A percentile compares a stretch with the other conserved stretches of the same genome.
Conservation (phyloP, 2,888 invertebrate species). For the Lasioglossum villosulum region DNA sequence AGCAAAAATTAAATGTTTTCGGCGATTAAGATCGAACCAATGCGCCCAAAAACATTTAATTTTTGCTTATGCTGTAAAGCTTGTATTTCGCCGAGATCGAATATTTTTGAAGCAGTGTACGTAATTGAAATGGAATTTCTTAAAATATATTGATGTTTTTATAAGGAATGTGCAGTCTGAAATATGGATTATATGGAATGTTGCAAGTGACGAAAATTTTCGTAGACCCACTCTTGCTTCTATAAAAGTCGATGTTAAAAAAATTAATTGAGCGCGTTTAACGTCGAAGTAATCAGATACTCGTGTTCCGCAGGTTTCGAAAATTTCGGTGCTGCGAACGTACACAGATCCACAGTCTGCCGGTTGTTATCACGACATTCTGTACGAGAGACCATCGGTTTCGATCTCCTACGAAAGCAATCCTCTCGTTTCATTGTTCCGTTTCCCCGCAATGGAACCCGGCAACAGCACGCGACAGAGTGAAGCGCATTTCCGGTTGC, state of each 20-base stretch:
- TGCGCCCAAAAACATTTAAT: too few species aligned
- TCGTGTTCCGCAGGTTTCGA: not conserved
- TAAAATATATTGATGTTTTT: not conserved
- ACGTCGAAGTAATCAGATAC: not conserved
- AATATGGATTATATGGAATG: too few species aligned
- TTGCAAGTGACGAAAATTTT: not conserved
- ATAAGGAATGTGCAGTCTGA: not conserved
- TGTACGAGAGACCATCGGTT: constrained; percentile 32
- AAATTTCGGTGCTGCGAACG: not conserved
- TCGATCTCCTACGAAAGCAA: constrained; percentile 55
- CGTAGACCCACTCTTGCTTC: not conserved
- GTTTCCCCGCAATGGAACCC: constrained; percentile 57
- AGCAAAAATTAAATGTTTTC: too few species aligned
- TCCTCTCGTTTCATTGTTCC: constrained; percentile 63
- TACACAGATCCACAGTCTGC: constrained; percentile 6
- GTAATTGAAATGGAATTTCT: too few species aligned
- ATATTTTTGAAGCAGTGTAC: not conserved
- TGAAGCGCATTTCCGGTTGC: constrained; percentile 63
- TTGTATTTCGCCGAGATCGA: not conserved
- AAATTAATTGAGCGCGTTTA: not conserved
- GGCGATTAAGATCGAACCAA: too few species aligned
- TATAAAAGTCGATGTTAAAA: not conserved
- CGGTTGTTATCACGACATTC: constrained; percentile 3
- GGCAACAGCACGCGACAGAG: constrained; percentile 59
- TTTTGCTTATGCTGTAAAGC: not conserved